Evolutionary conservation across 2,113 vertebrate species (phyloP).

Genomic region (Perca flavescens): DNA sequence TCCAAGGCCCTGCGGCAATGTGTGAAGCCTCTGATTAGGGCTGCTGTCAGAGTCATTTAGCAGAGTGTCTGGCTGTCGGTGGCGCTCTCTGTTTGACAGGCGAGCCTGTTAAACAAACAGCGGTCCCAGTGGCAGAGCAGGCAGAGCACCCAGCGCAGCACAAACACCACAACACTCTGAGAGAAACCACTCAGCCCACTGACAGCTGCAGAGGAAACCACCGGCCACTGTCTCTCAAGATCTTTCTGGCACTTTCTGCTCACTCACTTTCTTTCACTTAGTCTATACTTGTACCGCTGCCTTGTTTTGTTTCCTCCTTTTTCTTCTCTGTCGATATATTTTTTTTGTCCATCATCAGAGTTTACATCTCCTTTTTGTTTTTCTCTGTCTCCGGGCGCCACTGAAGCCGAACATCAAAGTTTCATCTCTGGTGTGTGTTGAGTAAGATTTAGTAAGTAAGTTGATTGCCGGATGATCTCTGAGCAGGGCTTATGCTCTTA

Average conservation of each 20-base stretch:
- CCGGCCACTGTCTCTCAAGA: slow-evolving; percentile 63
- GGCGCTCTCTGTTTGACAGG: slow-evolving; percentile 86
- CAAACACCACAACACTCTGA: slow-evolving; percentile 78
- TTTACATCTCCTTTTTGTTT: slow-evolving; percentile 35
- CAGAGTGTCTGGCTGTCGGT: slow-evolving; percentile 77
- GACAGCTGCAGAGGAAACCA: slow-evolving; percentile 82
- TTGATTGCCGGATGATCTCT: slow-evolving; percentile 60
- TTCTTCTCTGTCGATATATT: background rate
- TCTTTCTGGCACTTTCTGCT: slow-evolving; percentile 54
- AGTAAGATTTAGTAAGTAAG: slow-evolving; percentile 49
- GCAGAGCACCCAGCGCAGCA: slow-evolving; percentile 73
- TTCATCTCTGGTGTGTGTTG: slow-evolving; percentile 33
- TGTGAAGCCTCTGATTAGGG: slow-evolving; percentile 86
- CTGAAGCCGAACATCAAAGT: slow-evolving; percentile 26
- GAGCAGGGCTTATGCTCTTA: slow-evolving; percentile 65
- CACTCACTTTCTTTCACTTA: slow-evolving; percentile 40
- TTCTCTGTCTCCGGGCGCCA: background rate
- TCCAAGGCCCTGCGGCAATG: slow-evolving; percentile 83
- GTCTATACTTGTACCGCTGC: slow-evolving; percentile 24
- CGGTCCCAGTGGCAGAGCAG: slow-evolving; percentile 81
- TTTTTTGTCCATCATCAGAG: slow-evolving; percentile 3
- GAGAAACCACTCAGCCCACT: slow-evolving; percentile 80
- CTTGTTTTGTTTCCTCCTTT: slow-evolving; percentile 28
- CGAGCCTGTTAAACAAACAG: slow-evolving; percentile 87
- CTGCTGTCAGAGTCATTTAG: slow-evolving; percentile 84